These are phyloP conservation scores for Coenobita brevimanus DNA, from an alignment of 1,140 invertebrate genomes.

Conservation along the genomic window DNA sequence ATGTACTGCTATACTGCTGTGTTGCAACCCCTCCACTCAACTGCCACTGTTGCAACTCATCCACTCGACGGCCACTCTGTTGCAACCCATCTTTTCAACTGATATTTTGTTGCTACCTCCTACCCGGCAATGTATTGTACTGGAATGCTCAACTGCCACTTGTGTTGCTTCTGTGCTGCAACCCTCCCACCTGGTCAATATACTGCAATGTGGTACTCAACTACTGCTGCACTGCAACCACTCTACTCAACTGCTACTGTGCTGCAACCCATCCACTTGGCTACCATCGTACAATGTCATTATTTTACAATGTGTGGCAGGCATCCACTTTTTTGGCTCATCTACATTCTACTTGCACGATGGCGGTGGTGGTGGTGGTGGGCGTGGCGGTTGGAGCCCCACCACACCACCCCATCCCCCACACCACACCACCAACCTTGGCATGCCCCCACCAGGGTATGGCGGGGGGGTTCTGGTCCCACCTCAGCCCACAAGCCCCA, in stretches of 20 bases:
- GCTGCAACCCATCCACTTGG: background rate
- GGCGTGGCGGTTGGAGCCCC: conserved; percentile 40
- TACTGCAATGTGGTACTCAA: too few species aligned
- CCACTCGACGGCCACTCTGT: too few species aligned
- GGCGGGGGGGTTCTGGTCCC: conserved; percentile 56
- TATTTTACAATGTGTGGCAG: conserved; percentile 8
- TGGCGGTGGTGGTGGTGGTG: conserved; percentile 22
- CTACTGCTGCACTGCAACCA: background rate
- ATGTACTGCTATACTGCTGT: background rate
- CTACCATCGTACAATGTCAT: background rate
- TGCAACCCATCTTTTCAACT: too few species aligned
- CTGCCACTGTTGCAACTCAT: too few species aligned
- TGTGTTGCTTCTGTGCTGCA: too few species aligned
- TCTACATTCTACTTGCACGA: conserved; percentile 56
- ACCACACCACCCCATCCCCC: background rate
- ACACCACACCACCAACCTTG: conserved; percentile 24
- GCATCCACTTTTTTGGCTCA: conserved; percentile 56
- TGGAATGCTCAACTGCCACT: too few species aligned
- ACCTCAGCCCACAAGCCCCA: conserved; percentile 72
- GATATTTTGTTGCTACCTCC: too few species aligned
- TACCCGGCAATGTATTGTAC: too few species aligned
- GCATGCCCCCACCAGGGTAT: conserved; percentile 53
- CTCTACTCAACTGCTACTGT: background rate
- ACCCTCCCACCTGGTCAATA: too few species aligned
- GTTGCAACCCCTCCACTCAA: background rate